Evolutionary conservation across 2,797 vertebrate genomes (phyloP), one percentile per base, ranked within the genome.

Genomic region (Eutrigla gurnardus): DNA sequence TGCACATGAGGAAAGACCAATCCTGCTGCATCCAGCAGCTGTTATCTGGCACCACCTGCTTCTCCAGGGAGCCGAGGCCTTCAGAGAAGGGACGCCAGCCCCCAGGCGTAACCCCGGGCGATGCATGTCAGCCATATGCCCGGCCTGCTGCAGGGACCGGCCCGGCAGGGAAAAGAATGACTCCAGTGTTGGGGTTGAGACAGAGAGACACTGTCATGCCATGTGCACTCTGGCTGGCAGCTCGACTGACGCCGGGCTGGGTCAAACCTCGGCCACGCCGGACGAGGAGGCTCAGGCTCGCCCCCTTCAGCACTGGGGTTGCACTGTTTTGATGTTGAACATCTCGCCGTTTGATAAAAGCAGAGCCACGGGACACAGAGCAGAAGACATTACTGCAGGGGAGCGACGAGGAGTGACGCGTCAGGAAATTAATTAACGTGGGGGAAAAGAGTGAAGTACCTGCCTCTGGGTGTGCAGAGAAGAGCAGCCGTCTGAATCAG

Each of bases 381-480:
- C 42, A 49, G 75, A 63, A 73, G 55, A 82, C 7, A 14, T 45
- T 71, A 42, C 84, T 76, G 47, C 39, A 0, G 49, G 70, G 86
- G 77, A 72, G 73, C 12, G 70, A 61, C 14, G 14, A 61, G 54
- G 83, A 86, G 73, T 46, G 77, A 89, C 72, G 55, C 9, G 58
- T 82, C 43, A 49, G 84, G 85, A 91, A 89, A 90, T 91, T 80
- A 89, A 89, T 90, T 85, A 88, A 81, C 43, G 35, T 39, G 32
- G 39, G 57, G 32, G 73, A 42, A 67, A 59, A 52, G 61, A 82
- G 81, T 12, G 71, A 71, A 86, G 85, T 67, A 18, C 69, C 75
- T 70, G 83, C 85, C 87, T 78, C 67, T 75, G 80, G 86, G 76
- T 39, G 9, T 17, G 59, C 55, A 55, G 66, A 72, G 82, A 58